Evolutionary conservation across 2,113 vertebrate genomes (phyloP), one percentile per base, ranked within the genome.

Genomic region (Xiphophorus couchianus): DNA sequence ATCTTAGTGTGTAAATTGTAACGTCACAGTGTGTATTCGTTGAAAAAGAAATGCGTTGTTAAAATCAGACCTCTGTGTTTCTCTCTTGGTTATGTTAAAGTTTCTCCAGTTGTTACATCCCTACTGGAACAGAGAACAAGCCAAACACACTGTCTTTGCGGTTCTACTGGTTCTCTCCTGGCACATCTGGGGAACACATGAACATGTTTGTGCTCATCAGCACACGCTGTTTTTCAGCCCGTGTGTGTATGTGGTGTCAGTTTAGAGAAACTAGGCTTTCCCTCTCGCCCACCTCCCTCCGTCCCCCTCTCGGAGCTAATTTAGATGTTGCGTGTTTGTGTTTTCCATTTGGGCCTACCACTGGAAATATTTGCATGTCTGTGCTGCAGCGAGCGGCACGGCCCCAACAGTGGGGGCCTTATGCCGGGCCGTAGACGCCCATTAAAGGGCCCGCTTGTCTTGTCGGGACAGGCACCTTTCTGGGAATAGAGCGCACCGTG

Each of bases 351-450:
- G 89, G 92, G 91, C 92, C 91, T 90, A 92, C 92, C 91, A 87
- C 92, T 94, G 93, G 91, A 93, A 93, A 93, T 92, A 94, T 94
- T 93, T 94, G 91, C 91, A 93, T 93, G 92, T 94, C 89, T 93
- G 92, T 91, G 90, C 90, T 86, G 90, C 85, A 90, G 92, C 86
- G 73, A 77, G 83, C 88, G 82, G 86, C 79, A 77, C 85, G 68
- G 90, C 84, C 88, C 86, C 86, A 92, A 93, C 92, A 94, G 86
- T 93, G 88, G 90, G 89, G 91, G 82, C 92, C 92, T 94, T 94
- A 92, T 93, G 76, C 89, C 85, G 72, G 85, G 71, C 84, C 79
- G 83, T 86, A 86, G 89, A 90, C 89, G 90, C 89, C 92, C 92
- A 90, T 91, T 94, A 92, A 93, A 94, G 91, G 87, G 91, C 89